Conservation (phyloP, 92 coral and sea anemone genomes). For the Umimayanthus chanpuru region DNA sequence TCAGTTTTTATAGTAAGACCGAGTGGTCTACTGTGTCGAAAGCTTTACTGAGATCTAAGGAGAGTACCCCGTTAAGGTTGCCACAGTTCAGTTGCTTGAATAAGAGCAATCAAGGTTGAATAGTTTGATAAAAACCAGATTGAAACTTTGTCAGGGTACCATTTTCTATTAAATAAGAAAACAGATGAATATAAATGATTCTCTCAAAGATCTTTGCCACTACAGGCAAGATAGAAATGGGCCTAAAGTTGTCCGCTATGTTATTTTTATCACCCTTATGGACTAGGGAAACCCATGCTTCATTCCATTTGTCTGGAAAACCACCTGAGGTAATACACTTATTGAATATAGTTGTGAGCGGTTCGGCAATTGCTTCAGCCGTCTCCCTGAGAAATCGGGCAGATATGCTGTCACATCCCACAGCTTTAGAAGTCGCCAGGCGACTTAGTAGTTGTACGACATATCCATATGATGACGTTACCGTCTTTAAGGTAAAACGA, state of each 20-base stretch:
- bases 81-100: constrained; percentile 40
- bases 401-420: no score
- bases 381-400: constrained; percentile 16
- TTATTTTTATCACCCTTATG: constrained; percentile 41
- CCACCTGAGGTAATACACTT: constrained; percentile 21
- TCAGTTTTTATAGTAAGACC: no score
- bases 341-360: constrained; percentile 35
- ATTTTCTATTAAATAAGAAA: constrained; percentile 34
- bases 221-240: constrained; percentile 29
- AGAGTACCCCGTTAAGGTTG: neutral
- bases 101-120: constrained; percentile 39
- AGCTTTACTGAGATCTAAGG: no score
- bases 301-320: constrained; percentile 40
- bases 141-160: neutral
- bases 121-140: neutral
- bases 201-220: constrained; percentile 37
- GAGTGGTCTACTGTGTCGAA: no score
- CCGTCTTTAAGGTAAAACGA: no score
- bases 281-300: constrained; percentile 43
- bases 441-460: no score
- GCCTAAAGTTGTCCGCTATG: constrained; percentile 40
- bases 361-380: constrained; percentile 25
- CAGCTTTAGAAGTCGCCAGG: no score
- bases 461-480: no score
- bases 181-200: constrained; percentile 21